Conservation (phyloP, 2,113 vertebrate species). For the Scophthalmus maximus region DNA sequence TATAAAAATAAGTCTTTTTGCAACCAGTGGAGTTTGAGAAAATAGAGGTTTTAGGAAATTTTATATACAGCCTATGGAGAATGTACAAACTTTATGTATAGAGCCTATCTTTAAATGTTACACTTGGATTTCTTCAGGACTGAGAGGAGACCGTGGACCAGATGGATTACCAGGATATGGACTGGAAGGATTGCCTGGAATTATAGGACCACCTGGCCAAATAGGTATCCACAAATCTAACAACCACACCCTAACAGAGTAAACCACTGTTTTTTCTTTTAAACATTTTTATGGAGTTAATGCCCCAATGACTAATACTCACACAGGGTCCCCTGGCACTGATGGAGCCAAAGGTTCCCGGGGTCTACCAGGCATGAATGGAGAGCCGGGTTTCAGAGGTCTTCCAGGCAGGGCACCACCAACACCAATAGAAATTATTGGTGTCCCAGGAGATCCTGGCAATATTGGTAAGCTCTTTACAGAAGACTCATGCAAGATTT, state of each 20-base stretch:
- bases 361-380: constrained; percentile 62
- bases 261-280: background rate
- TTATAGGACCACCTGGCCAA: constrained; percentile 63
- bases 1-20: no score
- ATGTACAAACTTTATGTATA: background rate
- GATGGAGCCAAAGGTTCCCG: constrained; percentile 52
- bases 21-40: no score
- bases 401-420: constrained; percentile 1
- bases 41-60: no score
- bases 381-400: constrained; percentile 62
- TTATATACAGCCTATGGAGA: no score
- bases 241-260: background rate
- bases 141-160: constrained; percentile 71
- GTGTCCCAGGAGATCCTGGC: constrained; percentile 50
- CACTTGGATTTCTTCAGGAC: constrained; percentile 55
- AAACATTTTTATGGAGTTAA: background rate
- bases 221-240: constrained; percentile 58
- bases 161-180: constrained; percentile 60
- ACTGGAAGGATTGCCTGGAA: constrained; percentile 62
- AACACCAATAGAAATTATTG: rapidly evolving
- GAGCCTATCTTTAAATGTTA: background rate
- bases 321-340: constrained; percentile 60
- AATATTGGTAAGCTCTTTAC: constrained; percentile 44
- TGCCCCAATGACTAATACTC: background rate
- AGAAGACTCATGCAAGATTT: background rate